phyloP scores from a whole-genome alignment of 2,797 vertebrate genomes.

The Acropternis orthonyx region DNA sequence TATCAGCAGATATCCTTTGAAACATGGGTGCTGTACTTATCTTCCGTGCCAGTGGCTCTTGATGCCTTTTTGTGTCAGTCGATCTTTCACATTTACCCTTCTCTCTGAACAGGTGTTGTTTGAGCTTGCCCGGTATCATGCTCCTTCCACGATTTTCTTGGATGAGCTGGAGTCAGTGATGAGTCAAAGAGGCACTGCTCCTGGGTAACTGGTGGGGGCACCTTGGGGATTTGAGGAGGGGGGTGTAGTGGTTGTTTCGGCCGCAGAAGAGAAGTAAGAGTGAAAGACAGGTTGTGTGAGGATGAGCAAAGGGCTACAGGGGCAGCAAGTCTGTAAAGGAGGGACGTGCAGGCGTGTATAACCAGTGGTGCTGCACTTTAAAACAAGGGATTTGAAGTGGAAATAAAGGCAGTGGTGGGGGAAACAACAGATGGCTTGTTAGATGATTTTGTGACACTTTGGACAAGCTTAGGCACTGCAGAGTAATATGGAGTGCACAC shows the following conservation, averaged over 20 bases:
- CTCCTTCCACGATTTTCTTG: conserved; percentile 96
- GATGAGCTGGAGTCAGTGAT: conserved; percentile 97
- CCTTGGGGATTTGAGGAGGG: neutral
- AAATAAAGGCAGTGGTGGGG: neutral
- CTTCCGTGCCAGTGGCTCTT: neutral
- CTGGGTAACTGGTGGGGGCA: conserved; percentile 78
- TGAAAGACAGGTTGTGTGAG: neutral
- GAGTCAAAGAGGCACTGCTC: conserved; percentile 86
- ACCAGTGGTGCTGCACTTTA: neutral
- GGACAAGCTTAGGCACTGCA: neutral
- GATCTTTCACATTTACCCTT: neutral
- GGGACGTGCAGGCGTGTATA: neutral
- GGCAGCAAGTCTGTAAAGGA: neutral
- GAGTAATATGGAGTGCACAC: neutral
- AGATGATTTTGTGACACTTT: neutral
- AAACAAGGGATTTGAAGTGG: neutral
- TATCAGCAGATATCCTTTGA: neutral
- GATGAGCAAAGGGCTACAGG: neutral
- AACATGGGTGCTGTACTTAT: neutral
- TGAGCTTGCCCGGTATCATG: conserved; percentile 92
- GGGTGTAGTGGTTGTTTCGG: neutral
- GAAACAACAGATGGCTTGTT: neutral
- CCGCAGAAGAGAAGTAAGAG: neutral
- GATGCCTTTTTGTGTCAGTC: neutral
- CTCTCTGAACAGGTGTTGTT: conserved; percentile 85